A percentile compares a stretch with the other conserved stretches of the same genome.
Evolutionary conservation across 1,140 invertebrate species (phyloP).

Genomic region (Doryteuthis pealeii): DNA sequence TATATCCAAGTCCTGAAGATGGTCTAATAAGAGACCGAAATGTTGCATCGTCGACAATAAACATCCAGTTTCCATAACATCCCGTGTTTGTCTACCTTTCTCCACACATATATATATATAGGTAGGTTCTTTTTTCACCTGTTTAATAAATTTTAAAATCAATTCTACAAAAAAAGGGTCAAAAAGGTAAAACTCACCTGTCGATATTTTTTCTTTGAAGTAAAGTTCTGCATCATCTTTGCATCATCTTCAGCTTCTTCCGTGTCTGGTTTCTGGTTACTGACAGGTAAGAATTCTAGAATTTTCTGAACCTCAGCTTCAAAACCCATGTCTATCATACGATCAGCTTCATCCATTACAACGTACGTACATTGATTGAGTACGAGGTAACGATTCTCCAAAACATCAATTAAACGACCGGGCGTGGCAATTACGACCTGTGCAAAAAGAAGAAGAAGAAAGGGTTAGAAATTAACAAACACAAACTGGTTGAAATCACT

Average conservation of each 20-base stretch:
- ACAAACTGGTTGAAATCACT: background rate
- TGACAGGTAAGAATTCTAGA: constrained; percentile 96
- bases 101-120: too few relatives aligned
- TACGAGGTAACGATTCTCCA: constrained; percentile 97
- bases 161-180: too few relatives aligned
- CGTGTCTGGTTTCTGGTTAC: constrained; percentile 97
- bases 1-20: too few relatives aligned
- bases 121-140: too few relatives aligned
- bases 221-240: constrained; percentile 89
- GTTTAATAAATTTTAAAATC: too few relatives aligned
- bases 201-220: constrained; percentile 89
- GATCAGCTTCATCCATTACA: constrained; percentile 80
- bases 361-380: constrained; percentile 85
- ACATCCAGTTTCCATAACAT: too few relatives aligned
- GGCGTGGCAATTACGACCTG: constrained; percentile 99
- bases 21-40: too few relatives aligned
- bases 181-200: constrained; percentile 65
- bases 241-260: constrained; percentile 97
- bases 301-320: constrained; percentile 98
- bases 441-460: constrained; percentile 48
- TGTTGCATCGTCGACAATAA: too few relatives aligned
- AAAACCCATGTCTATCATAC: constrained; percentile 99
- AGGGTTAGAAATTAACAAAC: background rate
- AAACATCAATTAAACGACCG: constrained; percentile 97
- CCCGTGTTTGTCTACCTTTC: too few relatives aligned